These are phyloP conservation scores for Drosophila seclusa DNA, from an alignment of 2,888 invertebrate genomes.

Conservation along the genomic window DNA sequence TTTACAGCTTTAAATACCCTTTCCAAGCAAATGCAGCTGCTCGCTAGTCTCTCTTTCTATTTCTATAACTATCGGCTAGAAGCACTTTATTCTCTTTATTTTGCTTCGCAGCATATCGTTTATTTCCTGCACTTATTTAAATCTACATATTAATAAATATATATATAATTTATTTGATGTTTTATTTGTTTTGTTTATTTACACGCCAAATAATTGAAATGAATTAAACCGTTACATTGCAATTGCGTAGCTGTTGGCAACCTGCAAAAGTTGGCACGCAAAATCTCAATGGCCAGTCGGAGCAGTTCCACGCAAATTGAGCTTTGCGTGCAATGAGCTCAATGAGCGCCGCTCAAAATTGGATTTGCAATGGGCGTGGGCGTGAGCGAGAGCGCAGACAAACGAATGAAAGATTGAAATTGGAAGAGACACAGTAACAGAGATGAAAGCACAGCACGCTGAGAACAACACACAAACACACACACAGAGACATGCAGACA, in stretches of 20 bases:
- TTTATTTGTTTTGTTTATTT: conserved; percentile 75
- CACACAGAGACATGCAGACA: conserved; percentile 22
- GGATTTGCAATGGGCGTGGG: conserved; percentile 47
- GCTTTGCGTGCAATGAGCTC: conserved; percentile 76
- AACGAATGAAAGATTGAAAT: conserved; percentile 58
- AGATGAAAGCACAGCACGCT: conserved; percentile 55
- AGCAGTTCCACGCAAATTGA: conserved; percentile 82
- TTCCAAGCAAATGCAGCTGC: conserved; percentile 21
- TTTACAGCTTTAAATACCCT: conserved; percentile 20
- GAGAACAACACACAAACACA: conserved; percentile 45
- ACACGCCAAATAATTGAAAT: conserved; percentile 71
- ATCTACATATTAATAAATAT: conserved; percentile 18
- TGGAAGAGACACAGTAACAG: conserved; percentile 51
- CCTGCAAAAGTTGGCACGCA: conserved; percentile 86
- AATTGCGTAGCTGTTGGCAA: conserved; percentile 86
- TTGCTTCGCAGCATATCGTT: conserved; percentile 23
- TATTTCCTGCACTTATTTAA: conserved; percentile 50
- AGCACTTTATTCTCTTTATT: conserved; percentile 30
- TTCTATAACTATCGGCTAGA: not conserved
- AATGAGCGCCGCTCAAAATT: conserved; percentile 37
- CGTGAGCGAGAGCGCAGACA: conserved; percentile 29
- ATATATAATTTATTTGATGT: conserved; percentile 72
- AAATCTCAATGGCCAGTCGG: conserved; percentile 82
- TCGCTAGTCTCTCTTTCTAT: conserved; percentile 4
- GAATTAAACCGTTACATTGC: conserved; percentile 39